Base-by-base conservation (phyloP, 2,113 vertebrate species). In the Takifugu flavidus region DNA sequence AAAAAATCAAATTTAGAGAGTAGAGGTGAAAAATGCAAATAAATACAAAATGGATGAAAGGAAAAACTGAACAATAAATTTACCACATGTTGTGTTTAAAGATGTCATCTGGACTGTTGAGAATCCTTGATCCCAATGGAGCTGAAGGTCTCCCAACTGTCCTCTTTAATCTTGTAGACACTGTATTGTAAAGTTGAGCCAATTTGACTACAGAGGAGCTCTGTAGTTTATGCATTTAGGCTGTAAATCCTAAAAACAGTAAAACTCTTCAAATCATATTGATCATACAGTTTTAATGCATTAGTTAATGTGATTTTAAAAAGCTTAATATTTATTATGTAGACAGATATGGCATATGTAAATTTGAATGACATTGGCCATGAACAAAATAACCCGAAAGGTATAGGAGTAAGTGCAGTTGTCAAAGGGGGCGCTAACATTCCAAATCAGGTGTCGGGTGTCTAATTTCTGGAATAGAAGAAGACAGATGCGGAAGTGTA, bases 71-170 rank as follows among this genome's bases (percentile, higher is more conserved):
- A 2, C 2, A 73, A 39, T 12, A 84, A 34, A 34, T 79, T 69
- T 6, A 98, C 95, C 95, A 96, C 94, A 95, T 98, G 82, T 97
- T 98, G 78, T 96, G 92, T 77, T 96, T 92, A 77, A 94, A 98
- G 82, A 95, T 85, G 70, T 92, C 90, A 61, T 90, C 84, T 27
- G 87, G 86, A 77, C 93, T 90, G 60, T 88, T 92, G 78, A 98
- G 92, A 84, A 96, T 90, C 53, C 95, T 90, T 54, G 92, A 93
- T 66, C 94, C 94, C 13, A 98, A 88, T 13, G 95, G 94, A 80
- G 80, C 91, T 3, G 81, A 71, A 47, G 94, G 95, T 70, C 88
- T 87, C 64, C 55, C 62, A 25, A 31, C 70, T 42, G 53, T 84
- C 76, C 89, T 91, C 45, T 86, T 89, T 56, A 75, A 83, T 78